Evolutionary conservation across 2,797 vertebrate species (phyloP).

Genomic region (Dicrostonyx torquatus): DNA sequence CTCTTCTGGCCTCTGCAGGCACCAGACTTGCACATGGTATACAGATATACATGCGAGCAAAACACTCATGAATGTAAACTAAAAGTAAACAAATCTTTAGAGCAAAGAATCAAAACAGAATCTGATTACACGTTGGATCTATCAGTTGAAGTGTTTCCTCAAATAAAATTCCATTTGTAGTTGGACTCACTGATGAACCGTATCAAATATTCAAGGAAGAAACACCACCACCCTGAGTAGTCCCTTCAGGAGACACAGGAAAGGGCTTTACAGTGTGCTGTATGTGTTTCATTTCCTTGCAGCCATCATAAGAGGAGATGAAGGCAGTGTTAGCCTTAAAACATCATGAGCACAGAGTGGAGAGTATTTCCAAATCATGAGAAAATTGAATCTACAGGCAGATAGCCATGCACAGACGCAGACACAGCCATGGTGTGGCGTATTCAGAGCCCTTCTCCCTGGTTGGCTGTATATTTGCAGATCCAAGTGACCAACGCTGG

Average conservation of each 20-base stretch:
- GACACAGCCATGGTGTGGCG: no score
- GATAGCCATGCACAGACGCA: background rate
- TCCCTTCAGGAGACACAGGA: background rate
- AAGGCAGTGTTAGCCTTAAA: background rate
- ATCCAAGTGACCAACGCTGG: background rate
- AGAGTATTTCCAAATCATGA: background rate
- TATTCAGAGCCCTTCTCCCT: background rate
- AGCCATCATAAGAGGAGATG: background rate
- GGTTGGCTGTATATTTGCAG: background rate
- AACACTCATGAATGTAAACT: background rate
- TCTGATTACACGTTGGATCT: no score
- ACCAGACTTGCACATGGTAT: background rate
- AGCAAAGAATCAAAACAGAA: background rate
- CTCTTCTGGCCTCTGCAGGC: background rate
- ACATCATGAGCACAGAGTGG: background rate
- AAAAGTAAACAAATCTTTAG: background rate
- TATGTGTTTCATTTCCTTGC: background rate
- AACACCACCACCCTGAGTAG: rapidly evolving
- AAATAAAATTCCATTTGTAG: background rate
- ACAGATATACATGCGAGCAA: background rate
- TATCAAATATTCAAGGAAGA: background rate
- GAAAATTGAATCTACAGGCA: background rate
- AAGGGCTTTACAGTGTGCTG: background rate
- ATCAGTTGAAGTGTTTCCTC: background rate
- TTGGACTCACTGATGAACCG: background rate